phyloP scores from a whole-genome alignment of 2,113 vertebrate species.

The Upupa epops region DNA sequence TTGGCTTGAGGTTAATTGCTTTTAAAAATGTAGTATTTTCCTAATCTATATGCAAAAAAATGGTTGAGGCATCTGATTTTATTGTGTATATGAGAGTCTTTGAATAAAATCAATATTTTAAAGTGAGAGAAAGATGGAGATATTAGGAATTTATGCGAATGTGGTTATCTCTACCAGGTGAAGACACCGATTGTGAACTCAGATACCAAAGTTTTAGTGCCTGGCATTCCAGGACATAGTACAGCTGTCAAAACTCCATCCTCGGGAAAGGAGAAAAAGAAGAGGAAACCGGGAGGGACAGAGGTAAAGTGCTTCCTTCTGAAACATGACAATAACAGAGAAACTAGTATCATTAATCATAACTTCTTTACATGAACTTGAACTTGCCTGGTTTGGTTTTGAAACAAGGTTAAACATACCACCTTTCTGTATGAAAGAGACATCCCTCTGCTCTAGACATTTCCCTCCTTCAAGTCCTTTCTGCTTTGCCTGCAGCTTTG shows the following conservation, averaged over 20 bases:
- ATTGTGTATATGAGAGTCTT: rapidly evolving
- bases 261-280: slow-evolving; percentile 71
- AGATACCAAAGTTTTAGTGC: slow-evolving; percentile 86
- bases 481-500: not conserved
- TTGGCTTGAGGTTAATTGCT: not conserved
- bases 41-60: not conserved
- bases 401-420: not conserved
- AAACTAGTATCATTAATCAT: not conserved
- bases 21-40: not conserved
- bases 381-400: not conserved
- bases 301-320: slow-evolving; percentile 77
- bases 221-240: slow-evolving; percentile 94
- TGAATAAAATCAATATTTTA: not conserved
- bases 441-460: not conserved
- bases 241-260: slow-evolving; percentile 75
- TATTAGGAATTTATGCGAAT: not conserved
- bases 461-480: not conserved
- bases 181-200: slow-evolving; percentile 87
- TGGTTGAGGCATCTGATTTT: not conserved
- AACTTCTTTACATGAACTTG: not conserved
- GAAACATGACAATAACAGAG: not conserved
- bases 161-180: slow-evolving; percentile 74
- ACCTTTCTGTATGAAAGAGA: not conserved
- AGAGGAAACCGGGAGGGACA: slow-evolving; percentile 84
- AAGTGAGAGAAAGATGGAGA: not conserved